phyloP scores from a whole-genome alignment of 2,888 invertebrate species.

The Stenurella melanura region DNA sequence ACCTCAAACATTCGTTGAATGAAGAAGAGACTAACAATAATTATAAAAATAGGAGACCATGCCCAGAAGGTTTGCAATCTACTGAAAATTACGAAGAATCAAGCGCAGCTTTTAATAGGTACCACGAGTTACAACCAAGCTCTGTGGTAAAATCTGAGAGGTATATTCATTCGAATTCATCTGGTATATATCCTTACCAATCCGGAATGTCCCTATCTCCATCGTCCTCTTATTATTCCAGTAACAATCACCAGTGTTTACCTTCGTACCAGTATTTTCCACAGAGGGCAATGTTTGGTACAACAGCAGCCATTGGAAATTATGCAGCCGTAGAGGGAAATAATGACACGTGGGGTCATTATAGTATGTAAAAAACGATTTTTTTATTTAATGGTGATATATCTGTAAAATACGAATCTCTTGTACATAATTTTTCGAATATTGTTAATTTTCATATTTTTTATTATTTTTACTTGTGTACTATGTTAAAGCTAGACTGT shows the following conservation, averaged over 20 bases:
- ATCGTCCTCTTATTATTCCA: constrained; percentile 64
- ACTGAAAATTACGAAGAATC: constrained; percentile 60
- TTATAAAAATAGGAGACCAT: constrained; percentile 66
- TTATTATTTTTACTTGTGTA: constrained; percentile 25
- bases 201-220: constrained; percentile 58
- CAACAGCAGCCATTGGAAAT: constrained; percentile 58
- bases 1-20: constrained; percentile 59
- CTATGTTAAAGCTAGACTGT: constrained; percentile 13
- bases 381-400: constrained; percentile 23
- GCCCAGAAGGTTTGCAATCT: constrained; percentile 54
- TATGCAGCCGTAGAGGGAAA: constrained; percentile 64
- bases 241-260: constrained; percentile 69
- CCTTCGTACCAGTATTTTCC: constrained; percentile 72
- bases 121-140: constrained; percentile 70
- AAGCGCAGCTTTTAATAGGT: constrained; percentile 61
- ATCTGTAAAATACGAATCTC: constrained; percentile 40
- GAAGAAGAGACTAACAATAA: constrained; percentile 70
- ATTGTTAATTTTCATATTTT: constrained; percentile 35
- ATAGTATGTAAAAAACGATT: constrained; percentile 54
- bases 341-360: constrained; percentile 67
- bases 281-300: constrained; percentile 67
- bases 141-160: constrained; percentile 68
- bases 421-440: constrained; percentile 31
- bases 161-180: constrained; percentile 56
- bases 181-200: constrained; percentile 56